A percentile compares a stretch with the other conserved stretches of the same genome.
phyloP scores from a whole-genome alignment of 1,140 invertebrate genomes.

The Aethina tumida region DNA sequence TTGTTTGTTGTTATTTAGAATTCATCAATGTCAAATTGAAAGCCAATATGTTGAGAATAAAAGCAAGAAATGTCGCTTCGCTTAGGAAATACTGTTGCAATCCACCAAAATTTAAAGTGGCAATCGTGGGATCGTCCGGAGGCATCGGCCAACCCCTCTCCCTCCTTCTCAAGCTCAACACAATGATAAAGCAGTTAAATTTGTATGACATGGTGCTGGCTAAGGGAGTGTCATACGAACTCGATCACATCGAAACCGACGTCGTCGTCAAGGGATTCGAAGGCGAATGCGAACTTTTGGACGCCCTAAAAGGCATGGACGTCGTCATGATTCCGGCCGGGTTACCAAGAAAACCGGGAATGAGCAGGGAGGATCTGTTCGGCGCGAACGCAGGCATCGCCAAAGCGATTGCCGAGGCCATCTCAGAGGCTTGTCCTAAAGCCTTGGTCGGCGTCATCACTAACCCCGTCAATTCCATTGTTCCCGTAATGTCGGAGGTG shows the following conservation, averaged over 20 bases:
- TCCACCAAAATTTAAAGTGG: too few relatives aligned
- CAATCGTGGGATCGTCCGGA: too few relatives aligned
- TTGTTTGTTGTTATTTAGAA: too few relatives aligned
- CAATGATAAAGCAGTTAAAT: slow-evolving; percentile 67
- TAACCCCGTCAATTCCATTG: slow-evolving; percentile 46
- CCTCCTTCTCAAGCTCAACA: slow-evolving; percentile 80
- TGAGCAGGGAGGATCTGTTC: slow-evolving; percentile 51
- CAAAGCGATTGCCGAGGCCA: slow-evolving; percentile 43
- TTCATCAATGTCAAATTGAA: too few relatives aligned
- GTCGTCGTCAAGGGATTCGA: slow-evolving; percentile 73
- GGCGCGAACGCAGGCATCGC: slow-evolving; percentile 62
- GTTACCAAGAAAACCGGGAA: slow-evolving; percentile 51
- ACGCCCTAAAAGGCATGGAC: slow-evolving; percentile 34
- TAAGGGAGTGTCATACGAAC: slow-evolving; percentile 89
- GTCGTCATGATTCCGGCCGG: slow-evolving; percentile 60
- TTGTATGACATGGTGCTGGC: slow-evolving; percentile 93
- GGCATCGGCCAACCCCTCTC: too few relatives aligned
- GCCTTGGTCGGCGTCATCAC: slow-evolving; percentile 45
- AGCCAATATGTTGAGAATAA: too few relatives aligned
- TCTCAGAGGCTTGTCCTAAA: slow-evolving; percentile 48
- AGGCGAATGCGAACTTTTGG: slow-evolving; percentile 36
- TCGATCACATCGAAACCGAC: slow-evolving; percentile 88
- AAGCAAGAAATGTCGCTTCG: too few relatives aligned
- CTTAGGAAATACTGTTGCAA: too few relatives aligned
- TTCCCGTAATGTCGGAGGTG: slow-evolving; percentile 45